Conservation (phyloP, 2,888 invertebrate species). For the Drosophila picticornis region DNA sequence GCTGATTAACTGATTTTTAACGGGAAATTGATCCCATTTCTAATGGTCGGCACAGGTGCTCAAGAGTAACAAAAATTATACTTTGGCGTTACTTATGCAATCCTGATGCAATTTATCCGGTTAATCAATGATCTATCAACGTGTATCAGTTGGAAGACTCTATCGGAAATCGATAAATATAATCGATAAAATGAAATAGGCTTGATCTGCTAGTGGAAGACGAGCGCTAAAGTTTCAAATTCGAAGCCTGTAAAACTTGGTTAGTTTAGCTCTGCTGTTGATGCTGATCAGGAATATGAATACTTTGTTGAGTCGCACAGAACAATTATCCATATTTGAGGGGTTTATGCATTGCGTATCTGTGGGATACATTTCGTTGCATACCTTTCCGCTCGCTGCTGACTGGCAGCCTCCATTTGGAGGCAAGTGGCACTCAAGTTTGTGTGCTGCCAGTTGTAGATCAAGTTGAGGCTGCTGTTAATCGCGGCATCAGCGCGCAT, state of each 20-base stretch:
- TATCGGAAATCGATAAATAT: not conserved
- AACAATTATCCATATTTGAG: not conserved
- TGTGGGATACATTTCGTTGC: slow-evolving; percentile 1
- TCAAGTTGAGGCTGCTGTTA: slow-evolving; percentile 12
- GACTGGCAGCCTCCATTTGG: not conserved
- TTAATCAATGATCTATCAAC: not conserved
- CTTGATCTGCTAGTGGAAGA: not conserved
- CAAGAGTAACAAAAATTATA: not conserved
- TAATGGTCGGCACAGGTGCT: not conserved
- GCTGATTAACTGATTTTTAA: not conserved
- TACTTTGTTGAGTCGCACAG: not conserved
- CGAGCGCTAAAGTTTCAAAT: not conserved
- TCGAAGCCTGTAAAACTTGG: not conserved
- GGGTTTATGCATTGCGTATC: not conserved
- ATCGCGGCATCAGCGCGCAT: slow-evolving; percentile 1
- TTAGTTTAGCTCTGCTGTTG: not conserved
- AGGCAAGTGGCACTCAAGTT: not conserved
- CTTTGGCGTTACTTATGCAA: rapidly evolving
- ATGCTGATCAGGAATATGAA: not conserved
- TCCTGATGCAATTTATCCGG: not conserved
- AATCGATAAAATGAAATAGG: too few species aligned
- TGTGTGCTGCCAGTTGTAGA: slow-evolving; percentile 15
- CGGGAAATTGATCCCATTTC: not conserved
- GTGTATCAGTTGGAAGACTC: not conserved
- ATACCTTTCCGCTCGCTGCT: slow-evolving; percentile 6